phyloP scores from a whole-genome alignment of 2,113 vertebrate species.

The Spheniscus mendiculus region DNA sequence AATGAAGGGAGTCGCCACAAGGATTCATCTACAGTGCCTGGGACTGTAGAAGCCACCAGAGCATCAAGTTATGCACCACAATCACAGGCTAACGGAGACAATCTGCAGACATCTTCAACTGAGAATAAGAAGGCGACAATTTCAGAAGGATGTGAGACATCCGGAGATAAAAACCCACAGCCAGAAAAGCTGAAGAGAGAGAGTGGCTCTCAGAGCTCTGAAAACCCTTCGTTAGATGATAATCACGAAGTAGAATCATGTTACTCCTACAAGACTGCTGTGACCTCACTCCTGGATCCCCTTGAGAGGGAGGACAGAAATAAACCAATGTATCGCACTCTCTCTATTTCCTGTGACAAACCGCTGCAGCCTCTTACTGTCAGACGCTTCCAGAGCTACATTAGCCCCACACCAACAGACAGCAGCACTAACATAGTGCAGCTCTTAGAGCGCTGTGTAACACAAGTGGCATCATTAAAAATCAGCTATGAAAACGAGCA shows the following conservation, averaged over 20 bases:
- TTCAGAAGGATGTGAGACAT: neutral
- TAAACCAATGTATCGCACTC: neutral
- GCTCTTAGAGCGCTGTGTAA: slow-evolving; percentile 69
- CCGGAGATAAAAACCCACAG: neutral
- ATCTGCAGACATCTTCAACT: neutral
- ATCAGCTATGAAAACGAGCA: slow-evolving; percentile 54
- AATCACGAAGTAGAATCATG: slow-evolving; percentile 70
- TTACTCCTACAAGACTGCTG: slow-evolving; percentile 71
- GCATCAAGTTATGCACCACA: neutral
- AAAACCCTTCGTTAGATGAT: slow-evolving; percentile 49
- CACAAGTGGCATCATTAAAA: slow-evolving; percentile 75
- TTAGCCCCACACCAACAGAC: slow-evolving; percentile 43
- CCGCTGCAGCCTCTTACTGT: neutral
- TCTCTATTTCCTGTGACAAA: slow-evolving; percentile 41
- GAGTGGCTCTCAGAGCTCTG: neutral
- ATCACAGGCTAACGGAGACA: neutral
- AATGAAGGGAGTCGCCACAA: neutral
- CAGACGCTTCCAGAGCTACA: slow-evolving; percentile 28
- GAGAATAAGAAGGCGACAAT: neutral
- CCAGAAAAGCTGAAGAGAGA: neutral
- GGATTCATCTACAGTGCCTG: neutral
- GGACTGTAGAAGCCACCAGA: neutral
- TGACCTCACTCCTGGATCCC: slow-evolving; percentile 54
- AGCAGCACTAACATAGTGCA: slow-evolving; percentile 63
- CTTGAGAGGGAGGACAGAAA: slow-evolving; percentile 29